phyloP scores from a whole-genome alignment of 2,797 vertebrate genomes.

The Notolabrus celidotus region DNA sequence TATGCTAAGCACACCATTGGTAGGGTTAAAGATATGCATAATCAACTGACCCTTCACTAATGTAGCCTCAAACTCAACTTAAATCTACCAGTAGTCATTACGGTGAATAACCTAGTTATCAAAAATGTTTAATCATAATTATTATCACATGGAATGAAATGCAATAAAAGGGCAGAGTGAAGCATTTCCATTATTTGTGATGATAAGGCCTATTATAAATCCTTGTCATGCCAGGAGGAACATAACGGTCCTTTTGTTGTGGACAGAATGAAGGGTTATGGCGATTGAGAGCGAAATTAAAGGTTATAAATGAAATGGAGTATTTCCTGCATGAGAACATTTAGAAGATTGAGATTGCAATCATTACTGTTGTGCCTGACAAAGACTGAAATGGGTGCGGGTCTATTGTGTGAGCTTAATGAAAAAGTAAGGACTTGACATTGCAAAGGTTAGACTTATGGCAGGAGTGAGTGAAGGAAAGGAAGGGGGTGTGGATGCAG shows the following conservation, averaged over 20 bases:
- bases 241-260: conserved; percentile 68
- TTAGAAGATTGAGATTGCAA: conserved; percentile 75
- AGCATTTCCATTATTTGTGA: conserved; percentile 65
- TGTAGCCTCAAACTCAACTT: conserved; percentile 9
- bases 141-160: conserved; percentile 44
- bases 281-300: conserved; percentile 71
- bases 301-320: conserved; percentile 71
- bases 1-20: background rate
- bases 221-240: conserved; percentile 55
- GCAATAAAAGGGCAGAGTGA: conserved; percentile 34
- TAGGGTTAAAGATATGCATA: background rate
- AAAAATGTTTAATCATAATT: conserved; percentile 58
- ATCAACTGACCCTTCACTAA: background rate
- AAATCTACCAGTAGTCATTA: conserved; percentile 17
- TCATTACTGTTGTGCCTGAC: conserved; percentile 61
- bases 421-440: conserved; percentile 71
- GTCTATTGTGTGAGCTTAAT: conserved; percentile 67
- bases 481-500: conserved; percentile 30
- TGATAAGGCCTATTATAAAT: conserved; percentile 64
- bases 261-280: conserved; percentile 69
- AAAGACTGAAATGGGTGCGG: conserved; percentile 46
- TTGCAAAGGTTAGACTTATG: conserved; percentile 74
- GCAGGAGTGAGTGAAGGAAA: conserved; percentile 40
- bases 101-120: conserved; percentile 38
- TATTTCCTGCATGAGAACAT: conserved; percentile 67